These are phyloP conservation scores for Drosophila sucinea DNA, from an alignment of 1,140 invertebrate species.

Conservation along the genomic window DNA sequence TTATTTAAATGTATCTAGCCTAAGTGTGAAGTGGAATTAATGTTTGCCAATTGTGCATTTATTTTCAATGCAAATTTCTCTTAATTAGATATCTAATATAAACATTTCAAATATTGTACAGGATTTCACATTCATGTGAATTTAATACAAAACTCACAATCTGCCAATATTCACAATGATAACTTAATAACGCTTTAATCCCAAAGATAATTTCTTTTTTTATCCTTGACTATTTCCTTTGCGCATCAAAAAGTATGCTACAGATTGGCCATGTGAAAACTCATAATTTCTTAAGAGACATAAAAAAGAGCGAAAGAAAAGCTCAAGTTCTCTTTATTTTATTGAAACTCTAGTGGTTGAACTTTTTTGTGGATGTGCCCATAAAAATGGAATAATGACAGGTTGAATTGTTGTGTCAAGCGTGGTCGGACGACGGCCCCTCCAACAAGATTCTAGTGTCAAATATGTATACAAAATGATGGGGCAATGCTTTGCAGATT, in stretches of 20 bases:
- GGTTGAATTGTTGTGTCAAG: constrained; percentile 16
- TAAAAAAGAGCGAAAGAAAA: constrained; percentile 6
- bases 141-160: too few relatives aligned
- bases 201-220: background rate
- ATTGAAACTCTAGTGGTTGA: constrained; percentile 11
- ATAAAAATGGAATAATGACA: constrained; percentile 40
- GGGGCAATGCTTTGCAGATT: constrained; percentile 41
- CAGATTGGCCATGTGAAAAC: background rate
- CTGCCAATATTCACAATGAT: too few relatives aligned
- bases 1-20: too few relatives aligned
- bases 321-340: background rate
- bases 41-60: background rate
- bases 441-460: constrained; percentile 24
- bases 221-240: background rate
- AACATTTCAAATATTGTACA: too few relatives aligned
- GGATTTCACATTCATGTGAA: too few relatives aligned
- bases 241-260: constrained; percentile 37
- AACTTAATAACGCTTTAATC: too few relatives aligned
- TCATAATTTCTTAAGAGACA: background rate
- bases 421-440: constrained; percentile 27
- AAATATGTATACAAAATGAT: constrained; percentile 32
- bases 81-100: too few relatives aligned
- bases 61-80: too few relatives aligned
- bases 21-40: background rate
- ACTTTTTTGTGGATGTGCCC: constrained; percentile 30